Evolutionary conservation across 2,797 vertebrate genomes (phyloP), one percentile per base, ranked within the genome.

Genomic region (Parauchenoglanis punctatus): DNA sequence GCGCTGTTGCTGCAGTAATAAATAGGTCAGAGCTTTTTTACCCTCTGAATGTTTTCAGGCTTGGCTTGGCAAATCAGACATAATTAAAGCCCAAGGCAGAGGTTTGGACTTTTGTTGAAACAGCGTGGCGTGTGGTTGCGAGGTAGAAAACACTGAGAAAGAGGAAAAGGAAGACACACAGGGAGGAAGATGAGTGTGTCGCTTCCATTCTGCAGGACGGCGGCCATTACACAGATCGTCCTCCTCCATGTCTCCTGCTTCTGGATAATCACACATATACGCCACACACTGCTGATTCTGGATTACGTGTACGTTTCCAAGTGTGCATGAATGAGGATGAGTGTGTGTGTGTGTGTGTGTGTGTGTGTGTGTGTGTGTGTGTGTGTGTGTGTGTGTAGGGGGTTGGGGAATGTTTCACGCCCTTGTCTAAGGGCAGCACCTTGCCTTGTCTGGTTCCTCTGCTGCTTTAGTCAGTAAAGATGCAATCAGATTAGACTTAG

Each of bases 81-180:
- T 96, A 96, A 96, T 96, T 96, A 96, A 96, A 94, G 95, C 96
- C 96, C 93, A 95, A 95, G 95, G 96, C 95, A 96, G 95, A 96
- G 94, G 94, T 95, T 40, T 96, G 94, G 95, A 95, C 95, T 96
- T 96, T 96, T 93, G 95, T 95, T 94, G 93, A 95, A 95, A 96
- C 93, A 95, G 95, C 91, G 85, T 91, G 91, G 83, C 49, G 72
- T 88, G 87, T 85, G 49, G 87, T 84, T 63, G 72, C 4, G 23
- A 54, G 56, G 54, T 59, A n/a, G 31, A 63, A 80, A 73, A 87
- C 44, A 40, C 11, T 56, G 72, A 59, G 54, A 78, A 78, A 88
- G 85, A 76, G 72, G 44, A 65, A 58, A 44, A 81, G 56, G 75
- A n/a, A 54, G 54, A 61, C 17, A 18, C 13, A 18, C 52, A 28